These are phyloP conservation scores for Tragelaphus scriptus DNA, from an alignment of 2,113 vertebrate genomes.

Conservation along the genomic window DNA sequence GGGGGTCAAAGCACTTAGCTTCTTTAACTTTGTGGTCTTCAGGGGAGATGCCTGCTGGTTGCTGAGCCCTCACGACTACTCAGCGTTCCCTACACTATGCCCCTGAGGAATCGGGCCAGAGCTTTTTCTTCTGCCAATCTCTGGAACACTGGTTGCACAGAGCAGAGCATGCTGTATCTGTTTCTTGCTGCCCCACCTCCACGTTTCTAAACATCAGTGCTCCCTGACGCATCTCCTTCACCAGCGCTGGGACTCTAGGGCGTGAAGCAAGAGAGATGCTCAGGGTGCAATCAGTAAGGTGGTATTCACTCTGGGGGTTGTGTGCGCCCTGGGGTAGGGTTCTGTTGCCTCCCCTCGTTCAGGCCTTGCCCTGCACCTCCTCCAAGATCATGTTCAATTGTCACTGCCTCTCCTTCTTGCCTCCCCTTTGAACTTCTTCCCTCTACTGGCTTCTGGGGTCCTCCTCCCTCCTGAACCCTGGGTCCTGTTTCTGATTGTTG, in stretches of 20 bases:
- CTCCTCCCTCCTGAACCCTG: not conserved
- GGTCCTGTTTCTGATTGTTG: not conserved
- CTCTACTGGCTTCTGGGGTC: not conserved
- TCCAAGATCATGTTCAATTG: not conserved
- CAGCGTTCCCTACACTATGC: not conserved
- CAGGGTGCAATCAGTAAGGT: not conserved
- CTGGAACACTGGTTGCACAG: not conserved
- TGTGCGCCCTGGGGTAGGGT: not conserved
- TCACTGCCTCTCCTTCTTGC: not conserved
- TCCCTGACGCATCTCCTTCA: not conserved
- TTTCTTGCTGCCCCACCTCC: not conserved
- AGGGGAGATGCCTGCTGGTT: not conserved
- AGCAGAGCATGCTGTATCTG: not conserved
- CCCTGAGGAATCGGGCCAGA: not conserved
- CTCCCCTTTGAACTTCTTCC: not conserved
- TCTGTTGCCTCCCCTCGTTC: not conserved
- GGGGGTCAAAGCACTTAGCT: not conserved
- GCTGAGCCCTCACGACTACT: not conserved
- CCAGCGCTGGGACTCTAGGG: not conserved
- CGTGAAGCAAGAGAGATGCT: not conserved
- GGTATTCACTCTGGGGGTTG: accelerated
- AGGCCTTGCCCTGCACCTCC: not conserved
- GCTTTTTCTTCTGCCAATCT: not conserved
- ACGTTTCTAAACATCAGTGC: not conserved
- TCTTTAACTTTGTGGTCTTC: not conserved